Evolutionary conservation across 2,797 vertebrate species (phyloP), one percentile per base, ranked within the genome.

Genomic region (Mormyrops attenuatus): DNA sequence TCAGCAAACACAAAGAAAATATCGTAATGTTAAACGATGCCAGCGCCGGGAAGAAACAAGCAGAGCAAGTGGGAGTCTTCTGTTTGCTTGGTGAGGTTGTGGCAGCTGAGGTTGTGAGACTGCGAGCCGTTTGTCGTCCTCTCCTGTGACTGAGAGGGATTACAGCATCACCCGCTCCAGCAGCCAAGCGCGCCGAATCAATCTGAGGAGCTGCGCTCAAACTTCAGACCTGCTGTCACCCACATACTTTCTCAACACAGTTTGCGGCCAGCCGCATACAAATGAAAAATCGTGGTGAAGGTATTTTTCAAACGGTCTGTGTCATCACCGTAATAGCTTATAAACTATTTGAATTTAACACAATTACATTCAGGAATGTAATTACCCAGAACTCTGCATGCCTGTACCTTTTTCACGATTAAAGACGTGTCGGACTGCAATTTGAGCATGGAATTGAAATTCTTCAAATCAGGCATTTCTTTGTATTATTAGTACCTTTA

Each of bases 1-100:
- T 96, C 95, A 94, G 95, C 96, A 97, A 97, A 97, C 95, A 96
- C 93, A 91, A 94, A 89, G 95, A 96, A 73, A 97, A 96, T 95
- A 95, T 94, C 92, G 90, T 94, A 93, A 95, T 94, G 95, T 94
- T 95, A 93, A 94, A 94, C 89, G 91, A 93, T 93, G 95, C 95
- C 95, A 95, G 94, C 87, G 91, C 87, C 1, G 90, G 92, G 90
- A 92, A 93, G 93, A 93, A 90, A 69, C 9, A 93, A 90, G 91
- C 90, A 85, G 92, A 90, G 90, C 84, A 85, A 60, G 93, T 93
- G 92, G 93, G 94, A 91, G 91, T 93, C 91, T 88, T 88, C 91
- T 92, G 94, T 95, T 95, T 93, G 92, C 91, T 94, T 89, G 91
- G 90, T 91, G 93, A 93, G 92, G 92, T 91, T 90, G 94, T 87